Conservation (phyloP, 2,797 vertebrate genomes). For the Poecile montanus region DNA sequence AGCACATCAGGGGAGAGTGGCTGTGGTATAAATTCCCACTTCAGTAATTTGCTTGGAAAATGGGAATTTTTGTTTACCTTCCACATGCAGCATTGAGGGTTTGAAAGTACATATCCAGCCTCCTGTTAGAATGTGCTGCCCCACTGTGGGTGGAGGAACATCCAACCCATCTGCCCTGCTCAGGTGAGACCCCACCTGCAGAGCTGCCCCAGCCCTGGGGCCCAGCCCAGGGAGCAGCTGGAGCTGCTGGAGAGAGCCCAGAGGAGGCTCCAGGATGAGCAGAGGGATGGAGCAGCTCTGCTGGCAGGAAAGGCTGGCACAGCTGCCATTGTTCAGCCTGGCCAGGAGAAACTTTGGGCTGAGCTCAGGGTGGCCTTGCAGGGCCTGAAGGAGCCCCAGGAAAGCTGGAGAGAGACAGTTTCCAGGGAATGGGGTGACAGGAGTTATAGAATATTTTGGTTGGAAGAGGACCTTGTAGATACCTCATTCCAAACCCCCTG, state of each 20-base stretch:
- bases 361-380: neutral
- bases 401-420: neutral
- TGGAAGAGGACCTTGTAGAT: neutral
- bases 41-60: neutral
- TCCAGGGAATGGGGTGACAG: accelerated
- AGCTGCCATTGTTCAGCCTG: neutral
- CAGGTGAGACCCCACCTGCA: neutral
- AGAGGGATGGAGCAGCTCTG: neutral
- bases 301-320: neutral
- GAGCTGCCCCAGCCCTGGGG: neutral
- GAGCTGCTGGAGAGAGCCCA: neutral
- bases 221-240: neutral
- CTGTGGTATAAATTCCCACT: neutral
- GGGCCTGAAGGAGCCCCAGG: neutral
- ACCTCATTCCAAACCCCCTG: accelerated
- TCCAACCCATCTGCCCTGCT: accelerated
- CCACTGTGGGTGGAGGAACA: neutral
- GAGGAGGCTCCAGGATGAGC: neutral
- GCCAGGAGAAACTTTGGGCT: no score
- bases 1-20: neutral
- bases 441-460: neutral
- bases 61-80: neutral
- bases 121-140: neutral
- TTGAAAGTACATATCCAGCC: neutral
- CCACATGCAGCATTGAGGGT: neutral